A percentile compares a stretch with the other conserved stretches of the same genome.
phyloP scores from a whole-genome alignment of 2,888 invertebrate species.

The Drosophila limbata region DNA sequence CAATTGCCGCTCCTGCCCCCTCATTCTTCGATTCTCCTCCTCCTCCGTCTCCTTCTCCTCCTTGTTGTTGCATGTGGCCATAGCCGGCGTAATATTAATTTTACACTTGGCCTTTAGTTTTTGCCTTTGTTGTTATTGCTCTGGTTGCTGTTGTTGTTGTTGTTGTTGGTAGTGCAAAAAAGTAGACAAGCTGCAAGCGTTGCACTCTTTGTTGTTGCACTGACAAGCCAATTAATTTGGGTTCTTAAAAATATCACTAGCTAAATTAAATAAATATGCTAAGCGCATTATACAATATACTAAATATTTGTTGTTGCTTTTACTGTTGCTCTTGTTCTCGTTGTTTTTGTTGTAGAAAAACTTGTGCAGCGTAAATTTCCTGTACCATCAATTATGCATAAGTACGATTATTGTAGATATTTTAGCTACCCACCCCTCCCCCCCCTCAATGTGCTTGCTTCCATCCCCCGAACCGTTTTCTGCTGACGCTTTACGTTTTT shows the following conservation, averaged over 20 bases:
- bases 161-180: constrained; percentile 52
- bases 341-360: constrained; percentile 33
- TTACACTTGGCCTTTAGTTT: constrained; percentile 84
- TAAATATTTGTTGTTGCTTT: constrained; percentile 30
- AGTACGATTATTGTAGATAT: constrained; percentile 50
- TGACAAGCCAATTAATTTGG: constrained; percentile 77
- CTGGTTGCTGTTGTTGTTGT: constrained; percentile 25
- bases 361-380: constrained; percentile 62
- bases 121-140: constrained; percentile 48
- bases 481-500: constrained; percentile 73
- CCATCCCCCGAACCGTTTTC: constrained; percentile 1
- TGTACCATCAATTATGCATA: constrained; percentile 78
- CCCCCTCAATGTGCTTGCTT: not conserved
- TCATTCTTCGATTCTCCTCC: constrained; percentile 1
- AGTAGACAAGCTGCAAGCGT: constrained; percentile 47
- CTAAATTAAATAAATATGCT: constrained; percentile 77
- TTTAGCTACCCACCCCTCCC: constrained; percentile 39
- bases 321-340: not conserved
- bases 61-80: constrained; percentile 25
- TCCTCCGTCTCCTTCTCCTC: constrained; percentile 1
- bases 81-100: constrained; percentile 80
- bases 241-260: constrained; percentile 76
- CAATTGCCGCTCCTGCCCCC: not conserved
- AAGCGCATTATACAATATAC: constrained; percentile 51
- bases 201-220: constrained; percentile 46